Base-by-base conservation (phyloP, 1,140 invertebrate species). In the Pseudomyrmex concolor region DNA sequence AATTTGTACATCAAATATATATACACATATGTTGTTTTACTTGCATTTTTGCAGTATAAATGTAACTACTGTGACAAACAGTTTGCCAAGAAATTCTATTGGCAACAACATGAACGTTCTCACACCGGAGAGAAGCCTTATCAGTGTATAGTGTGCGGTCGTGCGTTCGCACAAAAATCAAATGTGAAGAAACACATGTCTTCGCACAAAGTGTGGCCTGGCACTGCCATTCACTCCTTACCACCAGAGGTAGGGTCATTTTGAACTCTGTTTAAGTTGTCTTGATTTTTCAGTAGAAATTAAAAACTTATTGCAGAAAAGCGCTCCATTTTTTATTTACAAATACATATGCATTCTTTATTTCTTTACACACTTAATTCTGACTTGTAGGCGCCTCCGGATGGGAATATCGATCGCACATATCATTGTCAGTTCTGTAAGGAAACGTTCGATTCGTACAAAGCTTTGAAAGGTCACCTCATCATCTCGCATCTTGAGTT, bases 111-210 rank as follows among this genome's bases (percentile, higher is more conserved):
- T 50, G 91, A 95, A 72, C 92, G 95, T 50, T 94, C 93, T 80
- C 96, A 96, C 89, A 96, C 95, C 22, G 96, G 95, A 34, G 95
- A 95, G 84, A 95, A 96, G 72, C 96, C 96, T 60, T 96, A 95
- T 92, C 95, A 95, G 45, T 96, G 96, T 90, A 95, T 96, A 66
- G 93, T 96, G 43, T 96, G 96, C 91, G 95, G 95, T 19, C 94
- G 96, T 81, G 95, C 94, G 45, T 95, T 95, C 84, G 93, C 95
- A 71, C 95, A 96, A 89, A 96, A 96, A 86, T 96, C 96, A 86
- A 96, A 97, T 89, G 95, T 97, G 3, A 96, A 96, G 85, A 96
- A 96, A 91, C 96, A 97, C 85, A 95, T 96, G 91, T 94, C 95
- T 13, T 96, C 96, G 64, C 96, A 97, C 90, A 97, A 96, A 89